These are phyloP conservation scores for Pollimyrus isidori DNA, from an alignment of 2,113 vertebrate genomes.

Conservation along the genomic window DNA sequence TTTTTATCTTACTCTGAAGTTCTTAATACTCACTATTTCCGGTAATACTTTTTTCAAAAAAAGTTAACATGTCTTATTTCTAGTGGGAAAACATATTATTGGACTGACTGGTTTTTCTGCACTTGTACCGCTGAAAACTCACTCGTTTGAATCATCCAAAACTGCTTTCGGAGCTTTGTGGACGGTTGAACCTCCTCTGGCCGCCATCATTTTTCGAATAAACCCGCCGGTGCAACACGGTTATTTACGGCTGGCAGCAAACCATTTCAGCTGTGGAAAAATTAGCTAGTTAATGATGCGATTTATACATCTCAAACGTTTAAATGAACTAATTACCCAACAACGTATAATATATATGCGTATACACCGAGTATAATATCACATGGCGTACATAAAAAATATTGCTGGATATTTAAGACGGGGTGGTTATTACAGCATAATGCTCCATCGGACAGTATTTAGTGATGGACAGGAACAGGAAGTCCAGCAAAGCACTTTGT, in stretches of 20 bases:
- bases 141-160: conserved; percentile 1
- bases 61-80: background rate
- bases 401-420: background rate
- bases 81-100: background rate
- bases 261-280: background rate
- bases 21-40: background rate
- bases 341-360: background rate
- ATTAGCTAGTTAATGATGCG: background rate
- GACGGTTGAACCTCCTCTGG: background rate
- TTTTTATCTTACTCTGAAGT: background rate
- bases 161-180: background rate
- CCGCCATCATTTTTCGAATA: background rate
- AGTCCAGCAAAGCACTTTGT: background rate
- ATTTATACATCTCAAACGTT: background rate
- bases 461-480: conserved; percentile 6
- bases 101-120: background rate
- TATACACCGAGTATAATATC: background rate
- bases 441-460: background rate
- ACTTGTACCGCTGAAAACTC: background rate
- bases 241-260: background rate
- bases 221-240: conserved; percentile 2
- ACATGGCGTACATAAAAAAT: background rate
- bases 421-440: background rate
- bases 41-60: background rate
- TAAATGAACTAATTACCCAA: background rate